Conservation (phyloP, 2,797 vertebrate genomes). For the Aplochiton taeniatus region DNA sequence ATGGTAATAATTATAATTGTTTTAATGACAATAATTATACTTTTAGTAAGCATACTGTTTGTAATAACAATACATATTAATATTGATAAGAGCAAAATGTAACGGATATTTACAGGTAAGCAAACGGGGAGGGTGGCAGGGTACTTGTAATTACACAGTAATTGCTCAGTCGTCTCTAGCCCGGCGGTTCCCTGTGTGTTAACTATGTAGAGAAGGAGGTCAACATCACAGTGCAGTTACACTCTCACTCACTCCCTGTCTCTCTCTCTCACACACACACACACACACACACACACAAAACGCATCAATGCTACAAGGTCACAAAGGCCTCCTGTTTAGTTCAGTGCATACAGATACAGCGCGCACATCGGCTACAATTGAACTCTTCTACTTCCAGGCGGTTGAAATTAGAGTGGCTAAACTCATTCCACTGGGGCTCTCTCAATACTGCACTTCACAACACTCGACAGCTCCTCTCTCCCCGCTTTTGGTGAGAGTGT, state of each 20-base stretch:
- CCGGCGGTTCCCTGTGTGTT: constrained; percentile 66
- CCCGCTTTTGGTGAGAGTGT: constrained; percentile 28
- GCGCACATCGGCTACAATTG: constrained; percentile 52
- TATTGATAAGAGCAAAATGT: constrained; percentile 75
- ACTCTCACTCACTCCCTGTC: constrained; percentile 21
- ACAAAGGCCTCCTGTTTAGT: constrained; percentile 49
- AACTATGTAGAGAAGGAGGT: constrained; percentile 53
- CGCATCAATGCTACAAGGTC: constrained; percentile 51
- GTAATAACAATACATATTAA: constrained; percentile 76
- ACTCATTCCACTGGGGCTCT: too few relatives aligned
- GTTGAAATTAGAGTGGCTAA: constrained; percentile 38
- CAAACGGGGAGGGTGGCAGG: constrained; percentile 67
- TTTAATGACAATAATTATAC: constrained; percentile 71
- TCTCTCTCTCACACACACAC: constrained; percentile 14
- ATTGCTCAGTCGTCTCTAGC: constrained; percentile 75
- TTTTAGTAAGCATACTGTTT: constrained; percentile 66
- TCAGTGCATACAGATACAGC: constrained; percentile 39
- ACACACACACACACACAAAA: constrained; percentile 29
- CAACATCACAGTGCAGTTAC: constrained; percentile 57
- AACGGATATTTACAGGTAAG: constrained; percentile 76
- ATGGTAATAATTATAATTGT: constrained; percentile 63
- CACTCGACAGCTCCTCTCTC: constrained; percentile 6
- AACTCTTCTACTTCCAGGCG: constrained; percentile 25
- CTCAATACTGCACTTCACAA: too few relatives aligned
- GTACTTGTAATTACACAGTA: constrained; percentile 80